A percentile compares a stretch with the other conserved stretches of the same genome.
Evolutionary conservation across 2,888 invertebrate species (phyloP).

Genomic region (Drosophila histrio): DNA sequence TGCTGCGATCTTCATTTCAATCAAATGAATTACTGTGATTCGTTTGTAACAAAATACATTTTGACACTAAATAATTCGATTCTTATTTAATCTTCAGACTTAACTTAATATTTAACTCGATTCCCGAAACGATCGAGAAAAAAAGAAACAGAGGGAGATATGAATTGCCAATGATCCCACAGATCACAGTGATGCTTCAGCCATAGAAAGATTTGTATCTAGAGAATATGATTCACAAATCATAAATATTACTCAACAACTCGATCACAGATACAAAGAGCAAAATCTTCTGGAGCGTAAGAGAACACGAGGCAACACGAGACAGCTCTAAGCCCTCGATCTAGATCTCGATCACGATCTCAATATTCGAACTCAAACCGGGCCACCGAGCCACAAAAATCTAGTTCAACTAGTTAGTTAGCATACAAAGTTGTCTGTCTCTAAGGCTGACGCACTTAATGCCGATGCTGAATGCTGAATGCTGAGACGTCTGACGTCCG

Average conservation of each 20-base stretch:
- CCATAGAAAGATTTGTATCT: no score
- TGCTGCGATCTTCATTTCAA: background rate
- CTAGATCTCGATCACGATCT: conserved; percentile 5
- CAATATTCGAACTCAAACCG: conserved; percentile 20
- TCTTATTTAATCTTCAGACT: no score
- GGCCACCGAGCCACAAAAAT: conserved; percentile 40
- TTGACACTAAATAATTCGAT: no score
- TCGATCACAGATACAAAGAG: background rate
- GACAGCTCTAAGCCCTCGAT: background rate
- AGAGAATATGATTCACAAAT: background rate
- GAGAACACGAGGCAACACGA: background rate
- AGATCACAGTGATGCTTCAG: background rate
- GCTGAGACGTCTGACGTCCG: conserved; percentile 5
- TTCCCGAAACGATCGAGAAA: no score
- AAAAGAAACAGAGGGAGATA: background rate
- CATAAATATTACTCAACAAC: no score
- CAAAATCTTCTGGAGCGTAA: background rate
- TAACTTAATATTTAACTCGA: no score
- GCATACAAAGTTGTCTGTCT: conserved; percentile 53
- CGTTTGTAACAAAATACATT: no score
- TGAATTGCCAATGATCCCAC: background rate
- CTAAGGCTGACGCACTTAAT: conserved; percentile 22
- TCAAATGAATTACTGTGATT: no score
- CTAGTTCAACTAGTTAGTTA: conserved; percentile 76
- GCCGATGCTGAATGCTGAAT: conserved; percentile 16